Percentiles rank a stretch among this genome's conserved stretches.
phyloP scores from a whole-genome alignment of 2,113 vertebrate species.

The Procapra przewalskii region DNA sequence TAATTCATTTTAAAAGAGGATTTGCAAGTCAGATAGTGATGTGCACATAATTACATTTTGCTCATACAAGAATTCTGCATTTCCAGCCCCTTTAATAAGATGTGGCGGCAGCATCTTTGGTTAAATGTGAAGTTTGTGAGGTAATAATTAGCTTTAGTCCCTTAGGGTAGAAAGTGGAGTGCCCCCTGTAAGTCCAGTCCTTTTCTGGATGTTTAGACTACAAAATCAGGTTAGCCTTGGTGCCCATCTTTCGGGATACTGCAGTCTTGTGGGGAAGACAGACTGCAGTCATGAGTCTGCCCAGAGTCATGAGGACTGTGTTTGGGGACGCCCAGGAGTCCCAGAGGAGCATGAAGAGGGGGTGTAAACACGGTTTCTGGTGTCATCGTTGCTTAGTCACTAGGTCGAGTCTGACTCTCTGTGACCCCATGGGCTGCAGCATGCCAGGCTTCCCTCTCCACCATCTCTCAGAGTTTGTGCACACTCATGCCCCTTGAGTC shows the following conservation, averaged over 20 bases:
- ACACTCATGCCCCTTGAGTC: neutral
- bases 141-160: neutral
- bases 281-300: neutral
- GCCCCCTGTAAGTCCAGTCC: neutral
- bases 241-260: neutral
- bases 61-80: neutral
- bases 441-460: neutral
- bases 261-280: neutral
- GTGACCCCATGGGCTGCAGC: neutral
- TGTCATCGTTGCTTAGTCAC: accelerated
- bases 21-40: neutral
- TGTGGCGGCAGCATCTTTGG: neutral
- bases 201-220: neutral
- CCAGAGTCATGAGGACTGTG: neutral
- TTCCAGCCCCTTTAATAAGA: neutral
- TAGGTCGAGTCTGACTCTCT: neutral
- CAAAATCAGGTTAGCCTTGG: neutral
- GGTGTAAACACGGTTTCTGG: neutral
- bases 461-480: neutral
- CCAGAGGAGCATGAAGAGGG: too few relatives aligned
- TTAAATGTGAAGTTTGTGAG: neutral
- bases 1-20: neutral
- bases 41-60: neutral
- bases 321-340: neutral
- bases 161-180: neutral